These are phyloP conservation scores for Heterocephalus glaber DNA, from an alignment of 2,113 vertebrate genomes.

Conservation along the genomic window DNA sequence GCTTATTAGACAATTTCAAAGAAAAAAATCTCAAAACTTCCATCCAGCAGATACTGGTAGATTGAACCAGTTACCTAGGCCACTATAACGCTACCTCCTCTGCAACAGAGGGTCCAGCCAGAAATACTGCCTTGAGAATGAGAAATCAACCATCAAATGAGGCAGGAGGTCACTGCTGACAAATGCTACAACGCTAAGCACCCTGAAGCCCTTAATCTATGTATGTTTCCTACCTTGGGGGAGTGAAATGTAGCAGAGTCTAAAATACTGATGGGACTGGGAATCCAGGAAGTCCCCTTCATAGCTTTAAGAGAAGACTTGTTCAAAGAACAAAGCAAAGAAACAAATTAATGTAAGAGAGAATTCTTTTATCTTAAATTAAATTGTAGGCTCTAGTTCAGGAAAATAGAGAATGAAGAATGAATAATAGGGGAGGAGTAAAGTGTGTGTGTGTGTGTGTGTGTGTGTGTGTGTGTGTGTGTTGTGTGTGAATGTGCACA, in stretches of 20 bases:
- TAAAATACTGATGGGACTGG: background rate
- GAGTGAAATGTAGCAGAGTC: background rate
- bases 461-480: background rate
- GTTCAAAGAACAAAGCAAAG: background rate
- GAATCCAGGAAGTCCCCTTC: background rate
- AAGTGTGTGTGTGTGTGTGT: background rate
- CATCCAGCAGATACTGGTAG: background rate
- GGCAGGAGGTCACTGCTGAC: background rate
- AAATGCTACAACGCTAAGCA: background rate
- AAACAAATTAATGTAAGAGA: background rate
- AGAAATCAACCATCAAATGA: background rate
- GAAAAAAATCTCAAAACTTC: background rate
- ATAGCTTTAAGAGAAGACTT: slow-evolving; percentile 21
- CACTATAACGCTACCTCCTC: background rate
- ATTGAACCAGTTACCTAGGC: background rate
- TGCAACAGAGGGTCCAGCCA: background rate
- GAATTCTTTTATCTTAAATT: background rate
- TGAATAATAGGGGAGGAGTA: fast-evolving
- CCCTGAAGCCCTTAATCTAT: background rate
- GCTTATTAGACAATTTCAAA: background rate
- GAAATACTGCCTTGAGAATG: background rate
- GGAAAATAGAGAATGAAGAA: slow-evolving; percentile 5
- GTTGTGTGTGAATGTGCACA: background rate
- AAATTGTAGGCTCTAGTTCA: slow-evolving; percentile 21
- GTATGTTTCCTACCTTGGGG: background rate